A percentile compares a stretch with the other conserved stretches of the same genome.
Evolutionary conservation across 2,888 invertebrate species (phyloP).

Genomic region (Cantharis flavilabris): DNA sequence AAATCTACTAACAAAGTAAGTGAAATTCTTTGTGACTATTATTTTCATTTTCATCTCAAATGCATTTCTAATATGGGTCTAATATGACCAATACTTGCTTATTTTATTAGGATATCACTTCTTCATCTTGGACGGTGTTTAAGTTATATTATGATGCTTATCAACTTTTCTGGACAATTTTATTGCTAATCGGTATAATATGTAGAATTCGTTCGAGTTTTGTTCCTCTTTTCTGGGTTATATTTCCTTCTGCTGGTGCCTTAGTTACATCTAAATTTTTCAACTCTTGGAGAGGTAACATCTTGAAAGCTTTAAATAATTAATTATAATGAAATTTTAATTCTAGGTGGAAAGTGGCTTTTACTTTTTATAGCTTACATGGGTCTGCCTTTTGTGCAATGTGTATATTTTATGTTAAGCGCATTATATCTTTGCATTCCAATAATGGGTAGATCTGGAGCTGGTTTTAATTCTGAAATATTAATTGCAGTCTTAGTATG

Average conservation of each 20-base stretch:
- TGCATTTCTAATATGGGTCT: not conserved
- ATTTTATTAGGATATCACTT: slow-evolving; percentile 47
- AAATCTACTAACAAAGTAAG: slow-evolving; percentile 55
- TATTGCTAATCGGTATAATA: slow-evolving; percentile 60
- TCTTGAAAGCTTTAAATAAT: not conserved
- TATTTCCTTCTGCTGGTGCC: slow-evolving; percentile 63
- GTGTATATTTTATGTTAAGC: slow-evolving; percentile 71
- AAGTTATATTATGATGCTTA: slow-evolving; percentile 64
- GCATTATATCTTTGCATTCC: slow-evolving; percentile 78
- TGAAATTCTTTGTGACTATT: not conserved
- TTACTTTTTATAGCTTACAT: slow-evolving; percentile 60
- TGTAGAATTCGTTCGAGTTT: slow-evolving; percentile 70
- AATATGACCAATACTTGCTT: not conserved
- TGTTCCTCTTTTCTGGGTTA: slow-evolving; percentile 67
- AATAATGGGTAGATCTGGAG: slow-evolving; percentile 78
- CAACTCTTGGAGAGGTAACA: slow-evolving; percentile 59
- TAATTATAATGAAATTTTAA: slow-evolving; percentile 12
- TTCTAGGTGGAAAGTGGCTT: slow-evolving; percentile 62
- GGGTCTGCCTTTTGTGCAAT: slow-evolving; percentile 67
- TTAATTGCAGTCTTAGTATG: slow-evolving; percentile 61
- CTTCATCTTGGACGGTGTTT: slow-evolving; percentile 60
- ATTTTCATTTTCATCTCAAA: not conserved
- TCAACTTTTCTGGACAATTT: slow-evolving; percentile 61
- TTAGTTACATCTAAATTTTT: slow-evolving; percentile 59
- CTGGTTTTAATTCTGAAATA: slow-evolving; percentile 72